Base-by-base conservation (phyloP, 2,888 invertebrate genomes). In the Magallana nippona region DNA sequence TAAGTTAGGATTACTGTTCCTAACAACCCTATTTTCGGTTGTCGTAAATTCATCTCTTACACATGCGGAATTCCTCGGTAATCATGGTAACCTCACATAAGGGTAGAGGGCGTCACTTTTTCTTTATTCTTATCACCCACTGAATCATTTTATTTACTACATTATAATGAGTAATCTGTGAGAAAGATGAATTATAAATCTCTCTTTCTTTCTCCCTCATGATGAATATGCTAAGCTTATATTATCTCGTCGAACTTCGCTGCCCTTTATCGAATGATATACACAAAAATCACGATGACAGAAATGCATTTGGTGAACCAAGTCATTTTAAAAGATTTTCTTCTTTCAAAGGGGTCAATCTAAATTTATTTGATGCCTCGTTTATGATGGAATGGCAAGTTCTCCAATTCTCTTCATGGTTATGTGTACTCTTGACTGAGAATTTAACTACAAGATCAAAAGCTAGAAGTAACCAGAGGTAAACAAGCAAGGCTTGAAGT, bases 361-460 rank as follows among this genome's bases (percentile, higher is more conserved):
- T 71, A 32, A 71, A 71, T 60, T 71, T 71, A 71, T 71, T 71
- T 27, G 71, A 71, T 27, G 27, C 15, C 27, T 11, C 27, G 8
- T 60, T 60, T 60, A 60, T 60, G 60, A 60, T 60, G 60, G 60
- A 71, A 13, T 27, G 71, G 71, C 15, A 71, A 22, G 27, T 15
- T 22, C 71, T 32, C 32, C 27, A 13, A 27, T 71, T 27, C 71
- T 10, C 71, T 71, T 27, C 32, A 79, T 55, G 27, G 58, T 77
- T 62, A 19, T 56, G 55, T 22, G 55, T 56, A 79, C 55, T 79
- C n/a, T 79, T 22, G 55, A 79, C n/a, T 56, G 79, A 79, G n/a
- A 79, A 79, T 22, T 79, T 19, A 79, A 79, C 79, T 22, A 11
- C 11, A 27, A 79, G 79, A 79, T 79, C 79, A 55, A 79, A 79